Evolutionary conservation across 2,113 vertebrate species (phyloP).

Genomic region (Lichenostomus cassidix): DNA sequence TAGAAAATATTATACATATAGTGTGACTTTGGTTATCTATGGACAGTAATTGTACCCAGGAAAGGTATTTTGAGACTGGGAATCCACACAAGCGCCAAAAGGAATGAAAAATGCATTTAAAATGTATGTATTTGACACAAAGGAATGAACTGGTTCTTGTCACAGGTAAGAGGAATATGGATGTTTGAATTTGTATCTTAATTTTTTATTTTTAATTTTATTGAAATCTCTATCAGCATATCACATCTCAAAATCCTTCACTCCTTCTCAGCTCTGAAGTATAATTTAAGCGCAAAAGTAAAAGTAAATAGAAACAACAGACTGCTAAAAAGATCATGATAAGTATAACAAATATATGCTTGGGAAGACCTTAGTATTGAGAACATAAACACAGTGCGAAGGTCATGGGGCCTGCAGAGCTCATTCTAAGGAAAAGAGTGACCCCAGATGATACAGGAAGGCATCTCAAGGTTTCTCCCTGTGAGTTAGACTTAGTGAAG

Average conservation of each 20-base stretch:
- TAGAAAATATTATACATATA: not conserved
- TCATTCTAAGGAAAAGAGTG: not conserved
- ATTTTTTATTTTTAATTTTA: not conserved
- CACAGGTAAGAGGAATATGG: not conserved
- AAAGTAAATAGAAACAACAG: not conserved
- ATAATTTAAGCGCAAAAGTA: not conserved
- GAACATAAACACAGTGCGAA: not conserved
- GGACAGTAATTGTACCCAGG: not conserved
- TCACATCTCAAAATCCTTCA: not conserved
- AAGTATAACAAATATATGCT: not conserved
- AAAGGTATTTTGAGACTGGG: not conserved
- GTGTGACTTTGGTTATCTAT: not conserved
- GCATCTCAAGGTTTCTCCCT: not conserved
- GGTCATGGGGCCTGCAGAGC: not conserved
- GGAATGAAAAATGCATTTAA: not conserved
- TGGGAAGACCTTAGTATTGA: not conserved
- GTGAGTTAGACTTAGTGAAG: not conserved
- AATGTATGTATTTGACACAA: not conserved
- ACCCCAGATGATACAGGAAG: not conserved
- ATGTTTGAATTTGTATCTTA: not conserved
- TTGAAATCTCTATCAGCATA: not conserved
- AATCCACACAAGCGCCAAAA: not conserved
- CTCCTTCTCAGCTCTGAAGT: not conserved
- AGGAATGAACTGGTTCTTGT: not conserved
- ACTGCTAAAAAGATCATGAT: not conserved